Base-by-base conservation (phyloP, 30 jellyfish, hydroid and myxozoan genomes). In the Aurelia aurita region DNA sequence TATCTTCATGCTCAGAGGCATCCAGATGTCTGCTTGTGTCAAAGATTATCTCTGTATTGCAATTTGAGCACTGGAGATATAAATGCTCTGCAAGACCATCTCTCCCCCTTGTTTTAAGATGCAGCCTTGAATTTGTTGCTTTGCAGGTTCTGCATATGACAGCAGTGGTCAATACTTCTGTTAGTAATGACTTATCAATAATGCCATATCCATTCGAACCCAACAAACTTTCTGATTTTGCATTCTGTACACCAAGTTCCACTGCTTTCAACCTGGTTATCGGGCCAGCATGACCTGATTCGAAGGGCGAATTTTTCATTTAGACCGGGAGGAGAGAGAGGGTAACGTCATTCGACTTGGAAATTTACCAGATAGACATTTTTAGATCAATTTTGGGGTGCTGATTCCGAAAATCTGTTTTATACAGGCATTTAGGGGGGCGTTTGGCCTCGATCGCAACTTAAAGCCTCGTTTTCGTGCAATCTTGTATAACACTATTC, bases 321-420 rank as follows among this genome's bases (percentile, higher is more conserved):
- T 53, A 53, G 64, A 53, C 64, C 64, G 64, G 43, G 64, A 53
- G 64, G 64, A 53, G 64, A 53, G 64, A 53, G 64, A 53, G 64
- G 64, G 64, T 53, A 53, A 53, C 64, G 64, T 53, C 64, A 53
- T 53, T 12, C 64, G 64, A 53, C 64, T 53, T 53, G 64, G 64
- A 53, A 53, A 53, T 53, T 53, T 53, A 53, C 64, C 64, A 53
- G 64, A 20, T 53, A 53, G 13, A 53, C 64, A 53, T 53, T 53
- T 14, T 53, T 53, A 53, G 64, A 12, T 53, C 64, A 53, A 53
- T 53, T 53, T 53, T 53, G 64, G 64, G 64, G 64, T 53, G 64
- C 64, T 53, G 64, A 53, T 53, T 53, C 64, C 64, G 64, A 53
- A 53, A 53, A 53, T 53, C 64, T 53, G 64, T 53, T 7, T 53